Base-by-base conservation (phyloP, 2,797 vertebrate genomes). In the Gobio occitaniae region DNA sequence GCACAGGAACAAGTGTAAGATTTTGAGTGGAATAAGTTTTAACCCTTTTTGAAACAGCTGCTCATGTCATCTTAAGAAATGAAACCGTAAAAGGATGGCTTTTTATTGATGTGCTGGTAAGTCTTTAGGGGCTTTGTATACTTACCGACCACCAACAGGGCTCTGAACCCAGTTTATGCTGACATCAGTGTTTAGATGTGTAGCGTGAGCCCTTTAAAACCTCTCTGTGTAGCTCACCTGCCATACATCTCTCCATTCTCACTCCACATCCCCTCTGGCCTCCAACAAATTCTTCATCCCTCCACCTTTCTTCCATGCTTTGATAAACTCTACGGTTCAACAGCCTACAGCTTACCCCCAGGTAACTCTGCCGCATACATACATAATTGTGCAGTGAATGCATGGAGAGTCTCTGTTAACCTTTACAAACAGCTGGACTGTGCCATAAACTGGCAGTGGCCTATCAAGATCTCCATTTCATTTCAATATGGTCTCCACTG, bases 391-490 rank as follows among this genome's bases (percentile, higher is more conserved):
- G 52, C 41, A 50, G 25, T 38, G 52, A 79, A 78, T 63, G 83
- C 68, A 25, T 54, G 7, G 56, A 80, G 21, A 25, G 65, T 84
- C 65, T 85, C 68, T 80, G 80, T 80, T 65, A 85, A 72, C 83
- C 83, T 84, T n/a, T 85, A 74, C 77, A 85, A 52, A 80, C 77
- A 80, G 47, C 84, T 79, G 68, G 66, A 80, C 77, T 65, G 47
- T 72, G 68, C 56, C 68, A 54, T 80, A 80, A 78, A 71, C 17
- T 71, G 32, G 19, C 29, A 70, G 48, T 68, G 8, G 79, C 50
- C 19, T 38, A 56, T 70, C 32, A 78, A 71, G 44, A 65, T 71
- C 41, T 84, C 25, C 25, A 41, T 29, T 76, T 68, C 10, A 38
- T 77, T 84, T 77, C 16, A 8, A 16, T 59, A 52, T 36, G 50